phyloP scores from a whole-genome alignment of 2,797 vertebrate genomes.

The Crax fasciolata region DNA sequence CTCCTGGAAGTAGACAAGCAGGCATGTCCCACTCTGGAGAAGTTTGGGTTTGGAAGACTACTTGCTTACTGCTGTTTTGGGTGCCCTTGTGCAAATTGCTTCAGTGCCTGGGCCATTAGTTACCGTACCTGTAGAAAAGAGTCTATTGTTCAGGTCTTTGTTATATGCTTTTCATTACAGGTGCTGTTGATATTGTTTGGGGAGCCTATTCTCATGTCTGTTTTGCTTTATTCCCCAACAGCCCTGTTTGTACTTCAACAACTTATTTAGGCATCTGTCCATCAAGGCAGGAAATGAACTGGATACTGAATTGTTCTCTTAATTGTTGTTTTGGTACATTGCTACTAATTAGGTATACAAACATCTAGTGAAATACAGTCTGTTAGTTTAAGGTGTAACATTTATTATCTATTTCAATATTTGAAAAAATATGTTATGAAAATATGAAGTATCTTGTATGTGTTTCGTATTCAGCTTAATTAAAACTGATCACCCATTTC shows the following conservation, averaged over 20 bases:
- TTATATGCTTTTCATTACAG: neutral
- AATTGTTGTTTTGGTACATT: neutral
- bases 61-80: neutral
- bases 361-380: neutral
- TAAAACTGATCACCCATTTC: constrained; percentile 2
- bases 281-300: neutral
- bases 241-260: neutral
- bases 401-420: neutral
- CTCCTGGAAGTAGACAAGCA: neutral
- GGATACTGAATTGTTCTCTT: neutral
- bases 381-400: neutral
- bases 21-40: neutral
- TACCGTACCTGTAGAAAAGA: neutral
- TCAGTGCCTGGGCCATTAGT: neutral
- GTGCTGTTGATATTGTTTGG: neutral
- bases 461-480: constrained; percentile 18
- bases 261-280: neutral
- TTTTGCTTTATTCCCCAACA: neutral
- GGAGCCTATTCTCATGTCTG: neutral
- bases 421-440: neutral
- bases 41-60: neutral
- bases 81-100: neutral
- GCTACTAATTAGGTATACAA: neutral
- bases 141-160: neutral
- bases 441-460: neutral